A percentile compares a stretch with the other conserved stretches of the same genome.
phyloP scores from a whole-genome alignment of 2,888 invertebrate genomes.

The Abrostola tripartita region DNA sequence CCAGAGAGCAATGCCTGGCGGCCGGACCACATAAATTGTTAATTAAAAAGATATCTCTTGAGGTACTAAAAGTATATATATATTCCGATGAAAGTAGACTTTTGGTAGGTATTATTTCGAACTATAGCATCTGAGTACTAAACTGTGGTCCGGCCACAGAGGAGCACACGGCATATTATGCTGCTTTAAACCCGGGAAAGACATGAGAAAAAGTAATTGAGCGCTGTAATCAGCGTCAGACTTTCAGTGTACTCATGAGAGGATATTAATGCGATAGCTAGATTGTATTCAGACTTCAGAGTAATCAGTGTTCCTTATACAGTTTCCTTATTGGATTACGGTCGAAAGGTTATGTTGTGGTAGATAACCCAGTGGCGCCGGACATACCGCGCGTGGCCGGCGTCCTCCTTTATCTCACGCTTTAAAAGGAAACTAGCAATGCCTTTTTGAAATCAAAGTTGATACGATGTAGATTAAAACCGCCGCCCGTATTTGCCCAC shows the following conservation, averaged over 20 bases:
- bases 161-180: too few species aligned
- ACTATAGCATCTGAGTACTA: too few species aligned
- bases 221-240: background rate
- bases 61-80: too few species aligned
- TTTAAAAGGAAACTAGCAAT: constrained; percentile 84
- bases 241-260: constrained; percentile 11
- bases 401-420: constrained; percentile 76
- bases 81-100: too few species aligned
- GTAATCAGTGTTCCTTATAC: constrained; percentile 38
- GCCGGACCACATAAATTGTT: too few species aligned
- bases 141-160: too few species aligned
- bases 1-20: too few species aligned
- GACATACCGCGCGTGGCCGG: constrained; percentile 61
- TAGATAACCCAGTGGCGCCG: constrained; percentile 46
- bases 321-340: constrained; percentile 60
- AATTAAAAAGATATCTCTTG: too few species aligned
- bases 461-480: constrained; percentile 61
- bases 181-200: too few species aligned
- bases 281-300: constrained; percentile 13
- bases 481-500: constrained; percentile 2
- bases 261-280: constrained; percentile 10
- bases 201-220: constrained; percentile 4
- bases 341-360: constrained; percentile 59
- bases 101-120: too few species aligned
- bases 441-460: constrained; percentile 82